These are phyloP conservation scores for rabbit (Oryctolagus cuniculus) DNA, from an alignment of 2,113 vertebrate genomes.

Conservation along the genomic window DNA sequence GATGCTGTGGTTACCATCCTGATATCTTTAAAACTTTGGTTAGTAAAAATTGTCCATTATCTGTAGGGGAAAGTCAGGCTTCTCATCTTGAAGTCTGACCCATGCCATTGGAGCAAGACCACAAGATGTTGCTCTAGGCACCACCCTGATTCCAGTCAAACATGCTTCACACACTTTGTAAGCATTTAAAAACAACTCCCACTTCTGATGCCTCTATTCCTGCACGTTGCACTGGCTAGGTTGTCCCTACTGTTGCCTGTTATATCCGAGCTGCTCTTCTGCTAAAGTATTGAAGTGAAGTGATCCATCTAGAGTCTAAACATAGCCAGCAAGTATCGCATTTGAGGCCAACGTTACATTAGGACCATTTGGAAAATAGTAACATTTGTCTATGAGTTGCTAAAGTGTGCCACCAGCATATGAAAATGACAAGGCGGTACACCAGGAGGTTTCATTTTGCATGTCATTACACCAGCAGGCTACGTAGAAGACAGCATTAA, in stretches of 20 bases:
- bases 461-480: no score
- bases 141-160: background rate
- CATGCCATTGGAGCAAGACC: background rate
- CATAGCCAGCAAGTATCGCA: background rate
- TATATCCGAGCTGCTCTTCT: background rate
- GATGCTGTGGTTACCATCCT: no score
- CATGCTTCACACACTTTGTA: background rate
- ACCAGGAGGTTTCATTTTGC: background rate
- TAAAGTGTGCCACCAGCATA: background rate
- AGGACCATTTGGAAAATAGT: slow-evolving; percentile 6
- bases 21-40: background rate
- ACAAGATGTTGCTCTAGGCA: background rate
- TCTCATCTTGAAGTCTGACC: background rate
- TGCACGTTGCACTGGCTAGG: background rate
- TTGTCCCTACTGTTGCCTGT: background rate
- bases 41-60: background rate
- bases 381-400: background rate
- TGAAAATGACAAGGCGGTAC: background rate
- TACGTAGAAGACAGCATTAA: background rate
- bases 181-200: background rate
- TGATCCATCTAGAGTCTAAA: slow-evolving; percentile 5
- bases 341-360: background rate
- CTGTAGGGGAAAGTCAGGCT: background rate
- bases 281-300: slow-evolving; percentile 23
- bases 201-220: background rate